These are phyloP conservation scores for Lepidochrysops patricia DNA, from an alignment of 2,888 invertebrate species.

Conservation along the genomic window DNA sequence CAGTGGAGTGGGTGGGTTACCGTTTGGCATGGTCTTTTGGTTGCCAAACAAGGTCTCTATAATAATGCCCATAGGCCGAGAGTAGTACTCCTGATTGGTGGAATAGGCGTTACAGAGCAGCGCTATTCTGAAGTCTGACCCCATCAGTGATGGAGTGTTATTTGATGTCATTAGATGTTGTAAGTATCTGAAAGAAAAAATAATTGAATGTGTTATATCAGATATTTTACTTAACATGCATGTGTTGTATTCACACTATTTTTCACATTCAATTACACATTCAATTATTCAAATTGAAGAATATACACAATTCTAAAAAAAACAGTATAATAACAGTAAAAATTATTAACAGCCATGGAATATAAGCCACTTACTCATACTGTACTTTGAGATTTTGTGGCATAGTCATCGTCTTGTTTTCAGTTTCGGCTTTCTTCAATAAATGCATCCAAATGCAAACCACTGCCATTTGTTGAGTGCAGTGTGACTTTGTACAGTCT, in stretches of 20 bases:
- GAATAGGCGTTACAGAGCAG: conserved; percentile 96
- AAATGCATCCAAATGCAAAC: conserved; percentile 98
- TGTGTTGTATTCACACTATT: too few species aligned
- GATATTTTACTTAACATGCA: too few species aligned
- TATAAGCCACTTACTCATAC: conserved; percentile 78
- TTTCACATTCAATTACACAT: too few species aligned
- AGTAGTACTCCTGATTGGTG: conserved; percentile 93
- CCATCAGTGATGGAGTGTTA: conserved; percentile 80
- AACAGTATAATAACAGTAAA: too few species aligned
- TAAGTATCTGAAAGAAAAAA: conserved; percentile 83
- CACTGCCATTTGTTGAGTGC: conserved; percentile 93
- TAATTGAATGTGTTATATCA: too few species aligned
- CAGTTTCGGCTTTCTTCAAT: conserved; percentile 92
- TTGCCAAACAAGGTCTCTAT: conserved; percentile 88
- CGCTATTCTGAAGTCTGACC: conserved; percentile 92
- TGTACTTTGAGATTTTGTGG: conserved; percentile 88
- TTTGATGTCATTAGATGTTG: conserved; percentile 88
- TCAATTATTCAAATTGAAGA: too few species aligned
- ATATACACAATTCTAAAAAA: too few species aligned
- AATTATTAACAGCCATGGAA: too few species aligned
- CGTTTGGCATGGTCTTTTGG: conserved; percentile 74
- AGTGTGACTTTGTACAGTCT: conserved; percentile 88
- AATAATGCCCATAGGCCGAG: conserved; percentile 92
- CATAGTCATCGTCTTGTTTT: conserved; percentile 86
- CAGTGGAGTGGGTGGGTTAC: conserved; percentile 69